Evolutionary conservation across 2,888 invertebrate species (phyloP), one percentile per base, ranked within the genome.

Genomic region (Empis livida): DNA sequence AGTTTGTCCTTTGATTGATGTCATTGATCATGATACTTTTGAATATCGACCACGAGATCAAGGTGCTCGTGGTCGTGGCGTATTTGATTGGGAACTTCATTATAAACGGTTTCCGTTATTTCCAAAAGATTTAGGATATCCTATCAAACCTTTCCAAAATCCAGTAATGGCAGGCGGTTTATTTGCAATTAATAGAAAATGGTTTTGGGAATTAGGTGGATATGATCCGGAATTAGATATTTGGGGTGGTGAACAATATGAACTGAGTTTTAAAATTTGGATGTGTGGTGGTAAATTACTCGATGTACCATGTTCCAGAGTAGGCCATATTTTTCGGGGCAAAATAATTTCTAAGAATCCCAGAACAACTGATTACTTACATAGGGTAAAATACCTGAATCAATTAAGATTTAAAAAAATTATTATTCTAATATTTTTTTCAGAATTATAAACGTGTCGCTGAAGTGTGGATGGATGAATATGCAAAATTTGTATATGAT

Each of bases 201-300:
- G 90, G 74, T 97, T 97, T 71, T 95, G 94, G 93, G 92, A 95
- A 67, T 70, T 97, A 35, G 97, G 94, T 8, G 96, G 96, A 0
- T 93, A 94, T 61, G 93, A 94, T 61, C 83, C 84, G 52, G 93
- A 91, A 0, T 71, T 94, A 2, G 92, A 94, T 61, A 95, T 97
- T 56, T 97, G 96, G 96, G 96, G 96, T 31, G 96, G 96, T 1
- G 96, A 97, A 65, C 96, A 96, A 66, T 97, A 96, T 61, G 96
- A 97, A 62, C 74, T 97, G 13, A 95, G 94, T 51, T 96, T 96
- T 62, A 96, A 96, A 78, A 83, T 95, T 51, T 95, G 95, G 95
- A 94, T 94, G 71, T 95, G 95, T 65, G 93, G 92, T 14, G 95
- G 95, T 0, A 77, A 80, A 54, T 87, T 95, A 89, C 74, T 86